These are phyloP conservation scores for Pseudococcus jackbeardsleyi DNA, from an alignment of 2,888 invertebrate species.

Conservation along the genomic window DNA sequence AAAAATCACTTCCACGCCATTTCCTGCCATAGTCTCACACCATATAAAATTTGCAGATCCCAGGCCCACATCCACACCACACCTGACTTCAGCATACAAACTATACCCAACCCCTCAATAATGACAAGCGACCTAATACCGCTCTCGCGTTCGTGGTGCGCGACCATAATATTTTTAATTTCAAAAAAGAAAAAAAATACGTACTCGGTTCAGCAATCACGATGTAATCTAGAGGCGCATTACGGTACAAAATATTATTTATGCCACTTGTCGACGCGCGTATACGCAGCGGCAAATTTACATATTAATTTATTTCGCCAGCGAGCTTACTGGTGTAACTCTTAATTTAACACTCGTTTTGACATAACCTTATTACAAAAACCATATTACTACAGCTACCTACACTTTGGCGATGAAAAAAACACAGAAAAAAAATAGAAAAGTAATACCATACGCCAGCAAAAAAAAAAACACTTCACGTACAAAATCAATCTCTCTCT, in stretches of 20 bases:
- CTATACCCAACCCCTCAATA: neutral
- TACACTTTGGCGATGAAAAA: neutral
- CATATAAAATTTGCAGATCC: no score
- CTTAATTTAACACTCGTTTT: constrained; percentile 49
- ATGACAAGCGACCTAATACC: constrained; percentile 47
- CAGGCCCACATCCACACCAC: neutral
- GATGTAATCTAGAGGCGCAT: constrained; percentile 23
- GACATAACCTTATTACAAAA: constrained; percentile 50
- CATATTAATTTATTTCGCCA: constrained; percentile 34
- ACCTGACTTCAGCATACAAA: neutral
- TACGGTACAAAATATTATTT: constrained; percentile 50
- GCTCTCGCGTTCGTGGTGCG: neutral
- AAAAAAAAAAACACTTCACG: neutral
- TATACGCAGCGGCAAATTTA: constrained; percentile 10
- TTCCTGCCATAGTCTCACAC: no score
- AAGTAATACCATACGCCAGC: neutral
- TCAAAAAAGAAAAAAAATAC: neutral
- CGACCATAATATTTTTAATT: constrained; percentile 36
- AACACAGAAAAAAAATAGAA: neutral
- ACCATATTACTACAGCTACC: neutral
- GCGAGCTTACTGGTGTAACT: neutral
- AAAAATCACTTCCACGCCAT: no score
- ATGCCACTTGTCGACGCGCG: constrained; percentile 18
- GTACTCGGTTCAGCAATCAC: constrained; percentile 20
- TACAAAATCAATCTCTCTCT: no score